A percentile compares a stretch with the other conserved stretches of the same genome.
Conservation (phyloP, 2,797 vertebrate species). For the Hirundo rustica region DNA sequence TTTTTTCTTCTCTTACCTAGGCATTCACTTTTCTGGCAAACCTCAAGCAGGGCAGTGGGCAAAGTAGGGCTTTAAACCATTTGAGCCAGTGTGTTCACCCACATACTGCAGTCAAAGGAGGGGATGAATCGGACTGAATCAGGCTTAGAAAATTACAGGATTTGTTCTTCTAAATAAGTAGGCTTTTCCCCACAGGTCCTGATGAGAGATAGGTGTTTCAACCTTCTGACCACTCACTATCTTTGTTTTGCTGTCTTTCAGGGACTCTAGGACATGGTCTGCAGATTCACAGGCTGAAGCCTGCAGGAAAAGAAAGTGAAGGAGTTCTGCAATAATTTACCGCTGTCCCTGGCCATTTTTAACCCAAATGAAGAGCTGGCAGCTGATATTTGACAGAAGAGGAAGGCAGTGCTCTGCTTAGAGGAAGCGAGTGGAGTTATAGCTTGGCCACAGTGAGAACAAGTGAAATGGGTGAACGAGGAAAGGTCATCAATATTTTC, state of each 20-base stretch:
- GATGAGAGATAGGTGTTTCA: background rate
- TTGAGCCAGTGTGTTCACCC: background rate
- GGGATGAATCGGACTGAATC: background rate
- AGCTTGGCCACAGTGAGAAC: background rate
- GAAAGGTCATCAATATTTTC: background rate
- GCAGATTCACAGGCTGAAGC: background rate
- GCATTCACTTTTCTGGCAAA: background rate
- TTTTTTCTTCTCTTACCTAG: background rate
- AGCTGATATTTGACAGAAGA: background rate
- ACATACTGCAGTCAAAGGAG: background rate
- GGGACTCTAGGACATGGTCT: background rate
- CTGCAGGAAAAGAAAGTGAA: background rate
- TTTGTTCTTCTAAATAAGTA: background rate
- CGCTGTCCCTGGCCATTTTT: background rate
- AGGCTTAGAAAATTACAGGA: background rate
- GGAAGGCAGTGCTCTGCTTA: background rate
- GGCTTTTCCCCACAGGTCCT: background rate
- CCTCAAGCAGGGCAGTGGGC: background rate
- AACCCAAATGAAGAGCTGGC: background rate
- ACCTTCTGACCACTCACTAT: background rate
- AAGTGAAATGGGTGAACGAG: background rate
- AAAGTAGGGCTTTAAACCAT: background rate
- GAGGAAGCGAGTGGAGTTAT: background rate
- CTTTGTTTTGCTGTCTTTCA: background rate
- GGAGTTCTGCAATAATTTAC: background rate